Percentiles rank a stretch among this genome's conserved stretches.
Evolutionary conservation across 2,888 invertebrate species (phyloP).

Genomic region (Carabus problematicus): DNA sequence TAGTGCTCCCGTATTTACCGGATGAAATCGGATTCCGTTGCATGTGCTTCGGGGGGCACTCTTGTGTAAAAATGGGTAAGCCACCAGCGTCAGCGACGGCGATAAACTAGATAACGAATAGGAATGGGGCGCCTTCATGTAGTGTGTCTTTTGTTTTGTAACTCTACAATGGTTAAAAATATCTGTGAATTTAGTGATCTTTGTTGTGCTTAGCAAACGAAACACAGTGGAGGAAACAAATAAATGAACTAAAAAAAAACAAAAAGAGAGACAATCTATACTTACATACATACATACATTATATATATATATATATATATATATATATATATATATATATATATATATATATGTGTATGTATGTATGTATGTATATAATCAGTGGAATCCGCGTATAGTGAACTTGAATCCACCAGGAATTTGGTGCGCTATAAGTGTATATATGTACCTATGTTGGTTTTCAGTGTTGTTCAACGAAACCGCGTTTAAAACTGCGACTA

Average conservation of each 20-base stretch:
- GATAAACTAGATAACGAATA: constrained; percentile 1
- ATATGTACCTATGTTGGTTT: too few relatives aligned
- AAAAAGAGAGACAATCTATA: not conserved
- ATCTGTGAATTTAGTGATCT: constrained; percentile 37
- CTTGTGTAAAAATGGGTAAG: not conserved
- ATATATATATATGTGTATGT: too few relatives aligned
- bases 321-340: too few relatives aligned
- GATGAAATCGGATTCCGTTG: constrained; percentile 2
- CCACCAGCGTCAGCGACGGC: not conserved
- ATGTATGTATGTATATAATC: too few relatives aligned
- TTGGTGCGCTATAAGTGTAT: too few relatives aligned
- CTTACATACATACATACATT: not conserved
- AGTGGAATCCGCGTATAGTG: too few relatives aligned
- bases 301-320: too few relatives aligned
- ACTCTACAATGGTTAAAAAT: constrained; percentile 35
- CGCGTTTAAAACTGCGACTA: constrained; percentile 3
- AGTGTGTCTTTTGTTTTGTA: constrained; percentile 28
- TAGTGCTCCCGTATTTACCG: not conserved
- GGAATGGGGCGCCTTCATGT: not conserved
- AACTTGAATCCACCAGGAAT: too few relatives aligned
- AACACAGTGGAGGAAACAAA: not conserved
- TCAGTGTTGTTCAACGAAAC: not conserved
- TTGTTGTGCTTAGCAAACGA: constrained; percentile 13
- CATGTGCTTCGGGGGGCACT: not conserved
- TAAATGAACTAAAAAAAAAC: not conserved